A percentile compares a stretch with the other conserved stretches of the same genome.
phyloP scores from a whole-genome alignment of 2,888 invertebrate species.

The Megaustenia siamemsis region DNA sequence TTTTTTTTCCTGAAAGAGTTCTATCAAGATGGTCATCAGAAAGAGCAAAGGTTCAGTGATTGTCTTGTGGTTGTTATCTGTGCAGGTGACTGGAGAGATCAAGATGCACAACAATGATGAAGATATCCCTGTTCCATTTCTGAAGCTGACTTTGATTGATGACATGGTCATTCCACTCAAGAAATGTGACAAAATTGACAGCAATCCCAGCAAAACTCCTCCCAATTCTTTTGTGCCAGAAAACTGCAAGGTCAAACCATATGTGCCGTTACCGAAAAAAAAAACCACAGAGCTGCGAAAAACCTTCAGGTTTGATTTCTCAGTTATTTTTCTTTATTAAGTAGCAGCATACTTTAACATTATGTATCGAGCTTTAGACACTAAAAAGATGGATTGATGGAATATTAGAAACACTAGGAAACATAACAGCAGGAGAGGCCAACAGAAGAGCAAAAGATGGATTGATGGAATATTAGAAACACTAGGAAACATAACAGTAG shows the following conservation, averaged over 20 bases:
- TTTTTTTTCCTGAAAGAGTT: no score
- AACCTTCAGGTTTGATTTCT: slow-evolving; percentile 17
- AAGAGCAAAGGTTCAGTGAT: background rate
- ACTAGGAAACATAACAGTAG: no score
- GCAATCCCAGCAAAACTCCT: background rate
- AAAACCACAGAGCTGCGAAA: background rate
- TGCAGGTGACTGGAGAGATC: background rate
- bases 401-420: no score
- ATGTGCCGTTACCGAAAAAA: background rate
- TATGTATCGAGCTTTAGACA: no score
- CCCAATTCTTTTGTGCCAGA: background rate
- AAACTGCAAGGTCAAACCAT: background rate
- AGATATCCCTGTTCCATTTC: background rate
- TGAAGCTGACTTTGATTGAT: background rate
- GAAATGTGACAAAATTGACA: background rate
- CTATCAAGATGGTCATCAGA: no score
- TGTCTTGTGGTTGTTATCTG: background rate
- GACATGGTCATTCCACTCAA: background rate
- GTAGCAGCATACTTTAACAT: no score
- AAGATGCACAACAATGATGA: background rate
- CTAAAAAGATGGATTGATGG: no score
- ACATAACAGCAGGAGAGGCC: no score
- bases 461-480: no score
- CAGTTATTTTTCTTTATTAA: no score
- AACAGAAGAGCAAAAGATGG: no score